Evolutionary conservation across 2,113 vertebrate species (phyloP).

Genomic region (Chaenogobius annularis): DNA sequence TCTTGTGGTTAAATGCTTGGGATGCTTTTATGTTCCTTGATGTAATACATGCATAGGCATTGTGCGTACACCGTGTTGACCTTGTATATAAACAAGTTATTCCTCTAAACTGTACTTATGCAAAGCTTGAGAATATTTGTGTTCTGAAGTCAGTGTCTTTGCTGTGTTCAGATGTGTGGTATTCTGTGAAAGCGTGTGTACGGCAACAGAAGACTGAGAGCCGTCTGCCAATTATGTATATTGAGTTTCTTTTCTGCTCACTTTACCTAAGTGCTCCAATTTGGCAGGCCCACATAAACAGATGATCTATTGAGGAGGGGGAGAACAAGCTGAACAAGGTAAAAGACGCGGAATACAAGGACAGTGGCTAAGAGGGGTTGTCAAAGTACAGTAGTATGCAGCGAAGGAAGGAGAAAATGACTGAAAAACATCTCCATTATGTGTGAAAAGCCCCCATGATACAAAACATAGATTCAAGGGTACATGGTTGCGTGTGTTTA

Average conservation of each 20-base stretch:
- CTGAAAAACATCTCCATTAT: background rate
- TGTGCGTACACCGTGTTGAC: background rate
- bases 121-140: constrained; percentile 7
- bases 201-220: constrained; percentile 34
- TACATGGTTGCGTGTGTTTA: background rate
- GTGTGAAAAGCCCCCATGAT: background rate
- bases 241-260: constrained; percentile 68
- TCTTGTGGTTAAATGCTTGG: background rate
- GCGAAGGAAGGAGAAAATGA: background rate
- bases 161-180: constrained; percentile 10
- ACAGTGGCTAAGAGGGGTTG: constrained; percentile 30
- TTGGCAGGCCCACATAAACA: constrained; percentile 72
- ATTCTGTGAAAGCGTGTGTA: constrained; percentile 6
- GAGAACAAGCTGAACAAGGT: constrained; percentile 39
- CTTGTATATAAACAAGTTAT: background rate
- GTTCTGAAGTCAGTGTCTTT: constrained; percentile 2
- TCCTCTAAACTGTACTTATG: background rate
- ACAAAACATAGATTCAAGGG: background rate
- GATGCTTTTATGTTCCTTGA: background rate
- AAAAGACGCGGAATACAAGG: constrained; percentile 37
- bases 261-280: constrained; percentile 77
- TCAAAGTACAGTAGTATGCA: constrained; percentile 1
- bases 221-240: constrained; percentile 71
- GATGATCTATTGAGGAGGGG: constrained; percentile 67
- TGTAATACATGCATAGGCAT: background rate